Evolutionary conservation across 2,113 vertebrate genomes (phyloP), one percentile per base, ranked within the genome.

Genomic region (Hucho hucho): DNA sequence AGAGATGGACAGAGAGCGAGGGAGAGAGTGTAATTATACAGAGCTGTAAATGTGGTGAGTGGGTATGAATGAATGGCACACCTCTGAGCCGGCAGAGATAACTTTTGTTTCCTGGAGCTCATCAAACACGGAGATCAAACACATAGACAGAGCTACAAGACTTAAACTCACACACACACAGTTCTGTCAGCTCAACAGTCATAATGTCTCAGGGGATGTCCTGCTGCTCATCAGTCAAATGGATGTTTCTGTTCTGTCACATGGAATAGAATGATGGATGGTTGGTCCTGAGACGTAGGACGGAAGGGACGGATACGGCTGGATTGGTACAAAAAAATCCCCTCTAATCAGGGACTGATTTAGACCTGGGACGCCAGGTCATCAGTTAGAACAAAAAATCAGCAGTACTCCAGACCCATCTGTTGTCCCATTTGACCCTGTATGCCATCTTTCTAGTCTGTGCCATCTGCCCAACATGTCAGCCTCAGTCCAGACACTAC

Each of bases 391-490:
- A 37, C 37, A 37, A 7, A 37, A 9, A 0, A 37, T 1, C 37
- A 37, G 0, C 37, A 9, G 37, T 37, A 37, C 37, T 37, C 37
- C 37, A 37, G 37, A 37, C 7, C 37, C 37, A 37, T 37, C 37
- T 20, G 49, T 56, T 70, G 85, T 79, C 86, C 84, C 70, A 64
- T 74, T 71, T 82, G 88, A 89, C 85, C 87, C 80, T 28, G 43
- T 83, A 78, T 90, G 84, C 89, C 89, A 87, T 86, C 77, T 26
- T 73, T 16, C 76, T 84, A 58, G 4, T 22, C 32, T 16, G 70
- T 90, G 84, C 87, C 89, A 86, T 92, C 90, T 92, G 89, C 85
- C 83, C 72, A 77, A 91, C 76, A 88, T 90, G 88, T 87, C 63
- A 78, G 75, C 79, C 37, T 37, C 77, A 4, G 76, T 14, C 37